phyloP scores from a whole-genome alignment of 2,113 vertebrate genomes.

The Bothrops jararaca region DNA sequence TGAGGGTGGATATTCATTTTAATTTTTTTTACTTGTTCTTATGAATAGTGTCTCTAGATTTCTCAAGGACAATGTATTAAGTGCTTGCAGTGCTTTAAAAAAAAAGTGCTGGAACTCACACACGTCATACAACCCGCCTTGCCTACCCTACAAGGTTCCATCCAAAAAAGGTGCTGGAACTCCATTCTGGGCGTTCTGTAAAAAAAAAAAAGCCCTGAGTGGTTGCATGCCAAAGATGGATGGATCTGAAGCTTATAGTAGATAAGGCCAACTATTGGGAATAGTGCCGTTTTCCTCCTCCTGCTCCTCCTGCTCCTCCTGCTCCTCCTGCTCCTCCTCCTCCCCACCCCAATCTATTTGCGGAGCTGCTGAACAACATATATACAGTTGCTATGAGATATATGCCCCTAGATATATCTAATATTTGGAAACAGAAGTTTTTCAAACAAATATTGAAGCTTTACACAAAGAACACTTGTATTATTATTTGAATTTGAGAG shows the following conservation, averaged over 20 bases:
- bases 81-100: not conserved
- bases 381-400: not conserved
- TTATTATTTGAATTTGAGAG: constrained; percentile 16
- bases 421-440: constrained; percentile 7
- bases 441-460: not conserved
- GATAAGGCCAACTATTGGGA: not conserved
- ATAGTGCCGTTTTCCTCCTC: not conserved
- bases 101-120: no score
- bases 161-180: no score
- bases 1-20: not conserved
- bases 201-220: no score
- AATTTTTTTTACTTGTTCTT: not conserved
- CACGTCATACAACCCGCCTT: no score
- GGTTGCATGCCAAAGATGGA: not conserved
- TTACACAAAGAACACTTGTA: constrained; percentile 19
- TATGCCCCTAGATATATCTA: not conserved
- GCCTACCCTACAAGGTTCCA: no score
- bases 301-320: not conserved
- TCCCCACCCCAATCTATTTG: not conserved
- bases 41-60: not conserved
- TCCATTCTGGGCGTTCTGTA: no score
- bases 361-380: not conserved
- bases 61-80: not conserved
- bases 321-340: not conserved
- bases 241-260: not conserved